Evolutionary conservation across 23 tunicate genomes (phyloP).

Genomic region (Clavelina lepadiformis): DNA sequence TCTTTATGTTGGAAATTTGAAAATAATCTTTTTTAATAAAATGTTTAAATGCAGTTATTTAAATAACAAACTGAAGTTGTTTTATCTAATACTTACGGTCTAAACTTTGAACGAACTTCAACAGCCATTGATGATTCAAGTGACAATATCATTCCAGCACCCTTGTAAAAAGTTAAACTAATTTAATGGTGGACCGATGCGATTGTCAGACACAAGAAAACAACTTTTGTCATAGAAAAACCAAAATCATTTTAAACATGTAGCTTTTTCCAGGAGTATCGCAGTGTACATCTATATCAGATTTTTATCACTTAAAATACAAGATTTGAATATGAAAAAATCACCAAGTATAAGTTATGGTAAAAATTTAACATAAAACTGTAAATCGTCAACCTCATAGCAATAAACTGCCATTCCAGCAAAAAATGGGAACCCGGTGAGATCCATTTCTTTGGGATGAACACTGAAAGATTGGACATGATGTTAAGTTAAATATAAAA

Average conservation of each 20-base stretch:
- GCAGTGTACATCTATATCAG: background rate
- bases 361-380: background rate
- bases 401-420: conserved; percentile 98
- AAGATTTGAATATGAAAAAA: background rate
- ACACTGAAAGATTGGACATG: conserved; percentile 24
- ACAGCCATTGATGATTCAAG: conserved; percentile 84
- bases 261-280: too few species aligned
- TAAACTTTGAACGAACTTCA: conserved; percentile 57
- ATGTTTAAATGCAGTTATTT: background rate
- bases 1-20: background rate
- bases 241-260: too few species aligned
- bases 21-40: background rate
- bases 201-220: too few species aligned
- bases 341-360: background rate
- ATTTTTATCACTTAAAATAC: background rate
- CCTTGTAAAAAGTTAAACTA: conserved; percentile 22
- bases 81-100: conserved; percentile 26
- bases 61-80: too few species aligned
- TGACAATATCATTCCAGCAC: conserved; percentile 98
- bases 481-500: background rate
- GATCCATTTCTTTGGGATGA: conserved; percentile 92
- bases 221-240: too few species aligned
- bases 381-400: conserved; percentile 51
- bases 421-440: conserved; percentile 93
- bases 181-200: too few species aligned